Evolutionary conservation across 2,888 invertebrate species (phyloP).

Genomic region (Esperia sulphurella): DNA sequence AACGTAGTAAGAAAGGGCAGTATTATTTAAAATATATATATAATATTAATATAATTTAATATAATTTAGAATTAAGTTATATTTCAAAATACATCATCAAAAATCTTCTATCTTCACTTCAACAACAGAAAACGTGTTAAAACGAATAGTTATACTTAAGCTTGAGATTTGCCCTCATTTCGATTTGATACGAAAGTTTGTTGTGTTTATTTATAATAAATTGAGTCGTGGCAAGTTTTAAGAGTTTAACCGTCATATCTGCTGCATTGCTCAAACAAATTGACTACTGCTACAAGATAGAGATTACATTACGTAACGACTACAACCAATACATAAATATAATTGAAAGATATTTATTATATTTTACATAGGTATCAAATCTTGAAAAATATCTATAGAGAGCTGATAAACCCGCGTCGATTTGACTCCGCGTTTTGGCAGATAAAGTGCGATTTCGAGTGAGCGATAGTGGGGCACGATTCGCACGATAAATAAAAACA

Average conservation of each 20-base stretch:
- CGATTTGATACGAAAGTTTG: background rate
- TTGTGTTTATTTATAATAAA: background rate
- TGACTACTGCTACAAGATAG: too few relatives aligned
- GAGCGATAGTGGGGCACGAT: slow-evolving; percentile 72
- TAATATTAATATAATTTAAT: too few relatives aligned
- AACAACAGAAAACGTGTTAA: slow-evolving; percentile 6
- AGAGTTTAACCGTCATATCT: background rate
- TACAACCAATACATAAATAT: too few relatives aligned
- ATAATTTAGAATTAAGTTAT: too few relatives aligned
- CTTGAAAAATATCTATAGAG: slow-evolving; percentile 21
- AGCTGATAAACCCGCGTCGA: slow-evolving; percentile 44
- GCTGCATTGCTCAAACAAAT: too few relatives aligned
- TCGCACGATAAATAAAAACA: slow-evolving; percentile 79
- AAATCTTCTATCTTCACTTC: background rate
- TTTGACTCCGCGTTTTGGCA: slow-evolving; percentile 65
- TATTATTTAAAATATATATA: too few relatives aligned
- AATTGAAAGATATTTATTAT: too few relatives aligned
- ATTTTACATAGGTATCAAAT: background rate
- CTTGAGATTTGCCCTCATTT: background rate
- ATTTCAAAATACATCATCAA: too few relatives aligned
- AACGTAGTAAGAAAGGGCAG: too few relatives aligned
- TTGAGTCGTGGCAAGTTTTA: background rate
- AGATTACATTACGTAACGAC: too few relatives aligned
- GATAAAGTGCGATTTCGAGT: slow-evolving; percentile 73
- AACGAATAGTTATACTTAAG: background rate